Percentiles rank a stretch among this genome's conserved stretches.
Conservation (phyloP, 2,888 invertebrate genomes). For the Artemia sinica region DNA sequence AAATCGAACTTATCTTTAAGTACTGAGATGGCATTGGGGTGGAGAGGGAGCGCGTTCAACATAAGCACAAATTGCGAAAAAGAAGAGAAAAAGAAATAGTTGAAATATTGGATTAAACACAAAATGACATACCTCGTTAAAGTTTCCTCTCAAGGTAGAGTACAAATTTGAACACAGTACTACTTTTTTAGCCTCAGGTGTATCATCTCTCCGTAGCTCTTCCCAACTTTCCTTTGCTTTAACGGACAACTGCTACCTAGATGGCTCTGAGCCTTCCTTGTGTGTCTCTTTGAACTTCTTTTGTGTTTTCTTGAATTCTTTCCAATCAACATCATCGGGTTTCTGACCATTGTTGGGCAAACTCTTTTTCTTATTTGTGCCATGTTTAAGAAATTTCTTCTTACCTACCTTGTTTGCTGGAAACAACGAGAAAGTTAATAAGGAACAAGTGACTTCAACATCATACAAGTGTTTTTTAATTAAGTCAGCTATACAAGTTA, state of each 20-base stretch:
- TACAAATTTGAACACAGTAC: conserved; percentile 28
- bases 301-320: conserved; percentile 19
- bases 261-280: conserved; percentile 17
- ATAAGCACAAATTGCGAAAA: no score
- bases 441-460: no score
- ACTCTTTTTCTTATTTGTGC: neutral
- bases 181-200: conserved; percentile 23
- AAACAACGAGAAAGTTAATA: no score
- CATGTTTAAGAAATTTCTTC: neutral
- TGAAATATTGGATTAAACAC: no score
- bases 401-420: no score
- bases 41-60: no score
- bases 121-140: conserved; percentile 29
- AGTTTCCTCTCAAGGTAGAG: conserved; percentile 32
- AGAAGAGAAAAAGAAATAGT: no score
- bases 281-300: conserved; percentile 16
- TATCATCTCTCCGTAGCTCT: conserved; percentile 25
- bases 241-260: conserved; percentile 20
- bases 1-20: no score
- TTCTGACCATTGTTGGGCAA: conserved; percentile 8
- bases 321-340: conserved; percentile 15
- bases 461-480: no score
- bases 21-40: no score
- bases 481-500: no score
- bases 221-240: conserved; percentile 25